Evolutionary conservation across 2,797 vertebrate species (phyloP), one percentile per base, ranked within the genome.

Genomic region (Nothura maculosa): DNA sequence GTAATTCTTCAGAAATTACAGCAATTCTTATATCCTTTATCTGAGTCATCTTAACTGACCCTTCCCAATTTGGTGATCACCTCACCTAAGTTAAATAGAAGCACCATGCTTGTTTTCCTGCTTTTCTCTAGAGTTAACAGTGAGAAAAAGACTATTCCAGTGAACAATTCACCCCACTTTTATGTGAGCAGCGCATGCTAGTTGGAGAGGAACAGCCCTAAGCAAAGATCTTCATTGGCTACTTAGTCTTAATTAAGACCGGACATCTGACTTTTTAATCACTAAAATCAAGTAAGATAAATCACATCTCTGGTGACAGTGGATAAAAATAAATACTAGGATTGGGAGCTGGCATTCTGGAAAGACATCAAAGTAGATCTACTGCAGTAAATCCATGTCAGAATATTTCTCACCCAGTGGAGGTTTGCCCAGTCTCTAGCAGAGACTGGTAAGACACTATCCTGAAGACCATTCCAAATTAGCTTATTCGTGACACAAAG

Each of bases 391-490:
- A 75, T 10, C 52, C 69, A 17, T 0, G 13, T 21, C n/a, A 43
- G 16, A 54, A 60, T 27, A 32, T 43, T 54, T n/a, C 20, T 75
- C 8, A 13, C 6, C 11, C 14, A 10, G 4, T n/a, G 12, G 50
- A 83, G 19, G 1, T 63, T 54, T 50, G 21, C 27, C 47, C 5
- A 1, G 0, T 30, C 16, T 73, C 7, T 21, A 74, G 32, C 20
- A 0, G 0, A 43, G 11, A 11, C 6, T 52, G 16, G 17, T 6
- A 72, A 52, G 36, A 77, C 64, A 3, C 3, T 19, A 68, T 43
- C 62, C 9, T 4, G 12, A 10, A 70, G 18, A 14, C 77, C 21
- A 45, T 78, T 74, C 34, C 70, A 63, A 42, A 45, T 42, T 6
- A 40, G 12, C 34, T 42, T 72, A 34, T 22, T 5, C 34, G 27